A percentile compares a stretch with the other conserved stretches of the same genome.
These are phyloP conservation scores for Brassicogethes aeneus DNA, from an alignment of 2,888 invertebrate species.

Conservation along the genomic window DNA sequence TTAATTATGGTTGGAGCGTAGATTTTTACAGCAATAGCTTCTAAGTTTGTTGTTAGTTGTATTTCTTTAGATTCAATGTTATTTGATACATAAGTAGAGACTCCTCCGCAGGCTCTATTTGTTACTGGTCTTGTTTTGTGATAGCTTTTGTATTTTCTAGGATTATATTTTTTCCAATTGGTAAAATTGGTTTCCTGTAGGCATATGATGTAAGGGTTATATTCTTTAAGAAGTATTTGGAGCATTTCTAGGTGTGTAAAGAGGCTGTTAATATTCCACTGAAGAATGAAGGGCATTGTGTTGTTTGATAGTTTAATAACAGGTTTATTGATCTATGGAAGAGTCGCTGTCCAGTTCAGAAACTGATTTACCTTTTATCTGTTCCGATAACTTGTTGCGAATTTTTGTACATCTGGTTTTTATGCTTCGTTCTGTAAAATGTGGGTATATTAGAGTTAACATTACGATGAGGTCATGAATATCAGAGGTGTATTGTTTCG, in stretches of 20 bases:
- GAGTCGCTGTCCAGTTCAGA: too few relatives aligned
- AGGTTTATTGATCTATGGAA: too few relatives aligned
- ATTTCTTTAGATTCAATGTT: conserved; percentile 7
- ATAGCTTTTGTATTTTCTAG: too few relatives aligned
- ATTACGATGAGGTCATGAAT: conserved; percentile 7
- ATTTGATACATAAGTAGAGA: conserved; percentile 6
- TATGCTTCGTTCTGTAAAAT: conserved; percentile 5
- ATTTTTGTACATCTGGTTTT: conserved; percentile 9
- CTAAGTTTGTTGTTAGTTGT: conserved; percentile 9
- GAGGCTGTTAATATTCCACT: conserved; percentile 12
- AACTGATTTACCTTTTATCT: too few relatives aligned
- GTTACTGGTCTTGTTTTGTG: too few relatives aligned
- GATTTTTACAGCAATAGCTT: too few relatives aligned
- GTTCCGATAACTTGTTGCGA: conserved; percentile 9
- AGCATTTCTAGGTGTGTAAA: conserved; percentile 10
- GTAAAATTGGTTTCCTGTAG: conserved; percentile 15
- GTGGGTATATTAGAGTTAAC: conserved; percentile 6
- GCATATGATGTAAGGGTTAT: conserved; percentile 8
- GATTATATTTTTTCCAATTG: too few relatives aligned
- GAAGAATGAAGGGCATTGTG: conserved; percentile 7
- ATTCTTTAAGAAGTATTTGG: conserved; percentile 9
- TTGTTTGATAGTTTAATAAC: too few relatives aligned
- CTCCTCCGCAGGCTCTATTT: too few relatives aligned
- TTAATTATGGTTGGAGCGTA: too few relatives aligned
- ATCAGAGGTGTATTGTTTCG: conserved; percentile 7